Conservation (phyloP, 2,113 vertebrate genomes). For the Mellivora capensis region DNA sequence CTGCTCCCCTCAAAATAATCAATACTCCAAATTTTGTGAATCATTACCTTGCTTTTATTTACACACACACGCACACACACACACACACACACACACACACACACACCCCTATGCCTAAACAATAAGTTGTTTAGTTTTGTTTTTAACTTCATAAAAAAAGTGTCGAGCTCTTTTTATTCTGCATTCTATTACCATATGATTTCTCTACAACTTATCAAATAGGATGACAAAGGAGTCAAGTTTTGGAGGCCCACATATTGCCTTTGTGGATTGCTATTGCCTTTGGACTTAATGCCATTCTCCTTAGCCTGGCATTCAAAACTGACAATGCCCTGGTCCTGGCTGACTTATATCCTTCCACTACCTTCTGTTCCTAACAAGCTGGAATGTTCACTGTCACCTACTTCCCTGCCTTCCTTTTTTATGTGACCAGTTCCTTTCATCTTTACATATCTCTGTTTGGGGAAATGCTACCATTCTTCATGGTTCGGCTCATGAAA, state of each 20-base stretch:
- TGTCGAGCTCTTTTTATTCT: not conserved
- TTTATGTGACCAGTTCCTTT: slow-evolving; percentile 7
- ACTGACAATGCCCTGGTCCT: not conserved
- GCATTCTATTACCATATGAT: not conserved
- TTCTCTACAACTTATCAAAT: not conserved
- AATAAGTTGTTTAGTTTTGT: slow-evolving; percentile 2
- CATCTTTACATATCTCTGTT: not conserved
- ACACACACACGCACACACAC: not conserved
- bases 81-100: not conserved
- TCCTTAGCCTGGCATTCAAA: slow-evolving; percentile 9
- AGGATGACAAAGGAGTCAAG: not conserved
- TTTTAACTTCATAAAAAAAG: not conserved
- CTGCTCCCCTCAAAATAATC: not conserved
- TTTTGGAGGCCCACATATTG: not conserved
- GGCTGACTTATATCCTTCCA: not conserved
- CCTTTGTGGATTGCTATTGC: not conserved
- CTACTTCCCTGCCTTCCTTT: not conserved
- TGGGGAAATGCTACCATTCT: slow-evolving; percentile 32
- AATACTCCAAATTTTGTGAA: not conserved
- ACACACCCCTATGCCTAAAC: not conserved
- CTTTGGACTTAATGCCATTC: slow-evolving; percentile 12
- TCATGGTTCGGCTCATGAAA: not conserved
- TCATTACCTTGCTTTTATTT: not conserved
- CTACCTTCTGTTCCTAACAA: not conserved
- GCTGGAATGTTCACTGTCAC: not conserved